Conservation (phyloP, 2,888 invertebrate genomes). For the Metalampra italica region DNA sequence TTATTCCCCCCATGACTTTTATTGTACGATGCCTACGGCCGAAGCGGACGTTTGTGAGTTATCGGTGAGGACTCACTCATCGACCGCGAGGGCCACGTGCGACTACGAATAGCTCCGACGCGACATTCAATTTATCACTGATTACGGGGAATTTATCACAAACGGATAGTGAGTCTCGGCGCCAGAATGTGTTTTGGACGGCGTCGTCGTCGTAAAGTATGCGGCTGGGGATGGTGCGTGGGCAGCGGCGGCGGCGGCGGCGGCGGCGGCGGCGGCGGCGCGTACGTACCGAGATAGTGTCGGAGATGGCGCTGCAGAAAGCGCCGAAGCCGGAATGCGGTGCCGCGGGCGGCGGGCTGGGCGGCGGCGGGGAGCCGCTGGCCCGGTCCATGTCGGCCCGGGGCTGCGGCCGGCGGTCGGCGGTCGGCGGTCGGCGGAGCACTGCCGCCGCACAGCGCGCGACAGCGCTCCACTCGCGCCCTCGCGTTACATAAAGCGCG, state of each 20-base stretch:
- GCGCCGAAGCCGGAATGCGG: conserved; percentile 67
- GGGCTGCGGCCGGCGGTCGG: conserved; percentile 17
- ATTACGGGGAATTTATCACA: conserved; percentile 34
- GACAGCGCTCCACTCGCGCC: conserved; percentile 38
- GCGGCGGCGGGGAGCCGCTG: conserved; percentile 47
- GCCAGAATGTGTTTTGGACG: conserved; percentile 49
- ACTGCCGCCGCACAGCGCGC: conserved; percentile 8
- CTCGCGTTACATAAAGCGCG: conserved; percentile 63
- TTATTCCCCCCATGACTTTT: conserved; percentile 62
- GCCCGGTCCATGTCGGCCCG: conserved; percentile 33
- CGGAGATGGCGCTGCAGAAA: conserved; percentile 74
- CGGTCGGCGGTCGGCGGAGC: conserved; percentile 27
- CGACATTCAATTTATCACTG: conserved; percentile 39
- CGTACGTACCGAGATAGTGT: conserved; percentile 71
- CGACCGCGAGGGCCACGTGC: conserved; percentile 72
- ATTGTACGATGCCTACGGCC: conserved; percentile 36
- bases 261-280: conserved; percentile 20
- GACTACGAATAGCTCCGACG: conserved; percentile 55
- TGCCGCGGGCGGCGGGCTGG: conserved; percentile 46
- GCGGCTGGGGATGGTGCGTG: conserved; percentile 17
- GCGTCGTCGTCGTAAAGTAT: conserved; percentile 29
- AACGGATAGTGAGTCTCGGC: conserved; percentile 36
- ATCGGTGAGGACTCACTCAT: conserved; percentile 36
- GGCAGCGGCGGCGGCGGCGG: conserved; percentile 16
- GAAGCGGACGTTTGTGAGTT: conserved; percentile 28